Percentiles rank a stretch among this genome's conserved stretches.
Conservation (phyloP, 2,888 invertebrate species). For the Carpatolechia fugitivella region DNA sequence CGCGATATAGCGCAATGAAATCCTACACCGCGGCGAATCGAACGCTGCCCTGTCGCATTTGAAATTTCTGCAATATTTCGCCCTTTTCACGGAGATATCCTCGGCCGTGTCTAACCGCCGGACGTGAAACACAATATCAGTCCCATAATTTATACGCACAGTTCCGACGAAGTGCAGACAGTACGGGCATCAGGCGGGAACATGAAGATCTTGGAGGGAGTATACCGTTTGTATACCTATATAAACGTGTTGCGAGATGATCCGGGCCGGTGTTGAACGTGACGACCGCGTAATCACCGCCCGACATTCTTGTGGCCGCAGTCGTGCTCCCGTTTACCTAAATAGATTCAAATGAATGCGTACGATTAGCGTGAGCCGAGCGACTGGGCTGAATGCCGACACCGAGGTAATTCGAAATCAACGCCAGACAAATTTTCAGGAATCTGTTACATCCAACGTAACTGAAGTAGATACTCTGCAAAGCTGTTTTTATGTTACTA, state of each 20-base stretch:
- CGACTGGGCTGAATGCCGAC: slow-evolving; percentile 6
- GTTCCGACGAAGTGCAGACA: slow-evolving; percentile 31
- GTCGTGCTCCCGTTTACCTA: slow-evolving; percentile 50
- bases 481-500: too few relatives aligned
- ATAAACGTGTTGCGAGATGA: neutral
- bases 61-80: slow-evolving; percentile 78
- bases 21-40: slow-evolving; percentile 76
- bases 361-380: slow-evolving; percentile 40
- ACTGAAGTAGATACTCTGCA: too few relatives aligned
- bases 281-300: slow-evolving; percentile 29
- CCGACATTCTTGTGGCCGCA: slow-evolving; percentile 41
- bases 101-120: slow-evolving; percentile 67
- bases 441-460: too few relatives aligned
- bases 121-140: slow-evolving; percentile 78
- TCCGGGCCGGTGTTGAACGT: neutral
- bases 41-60: slow-evolving; percentile 75
- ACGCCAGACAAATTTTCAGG: neutral
- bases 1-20: slow-evolving; percentile 73
- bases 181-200: slow-evolving; percentile 10
- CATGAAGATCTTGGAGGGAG: neutral
- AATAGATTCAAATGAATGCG: slow-evolving; percentile 65
- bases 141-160: slow-evolving; percentile 70
- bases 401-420: neutral
- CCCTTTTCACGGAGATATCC: slow-evolving; percentile 77
- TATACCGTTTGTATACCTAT: too few relatives aligned